Percentiles rank a stretch among this genome's conserved stretches.
phyloP scores from a whole-genome alignment of 2,113 vertebrate species.

The Oxyruncus cristatus region DNA sequence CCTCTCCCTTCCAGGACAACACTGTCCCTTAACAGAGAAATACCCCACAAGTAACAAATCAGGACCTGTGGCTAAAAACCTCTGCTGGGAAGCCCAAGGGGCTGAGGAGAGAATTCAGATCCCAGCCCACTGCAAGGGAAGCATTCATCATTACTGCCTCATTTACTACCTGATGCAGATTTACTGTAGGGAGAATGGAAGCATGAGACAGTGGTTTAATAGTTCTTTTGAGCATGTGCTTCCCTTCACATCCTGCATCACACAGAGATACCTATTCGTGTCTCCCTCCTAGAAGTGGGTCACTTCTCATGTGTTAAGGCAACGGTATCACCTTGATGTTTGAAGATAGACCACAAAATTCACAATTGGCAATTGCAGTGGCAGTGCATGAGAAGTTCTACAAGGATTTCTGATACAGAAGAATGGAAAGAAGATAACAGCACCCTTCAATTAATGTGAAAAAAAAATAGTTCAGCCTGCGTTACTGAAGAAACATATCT shows the following conservation, averaged over 20 bases:
- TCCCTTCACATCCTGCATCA: background rate
- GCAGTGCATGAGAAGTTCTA: background rate
- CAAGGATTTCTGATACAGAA: background rate
- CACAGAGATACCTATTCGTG: rapidly evolving
- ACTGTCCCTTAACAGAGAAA: background rate
- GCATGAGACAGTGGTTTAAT: background rate
- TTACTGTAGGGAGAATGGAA: background rate
- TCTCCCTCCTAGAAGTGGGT: background rate
- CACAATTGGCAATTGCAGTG: background rate
- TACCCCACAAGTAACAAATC: background rate
- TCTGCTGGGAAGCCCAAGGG: background rate
- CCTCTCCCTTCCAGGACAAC: background rate
- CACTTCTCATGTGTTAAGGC: background rate
- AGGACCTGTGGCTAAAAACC: background rate
- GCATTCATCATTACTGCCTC: background rate
- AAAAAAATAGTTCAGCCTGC: background rate
- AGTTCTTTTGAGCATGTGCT: background rate
- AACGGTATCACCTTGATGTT: background rate
- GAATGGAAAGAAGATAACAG: background rate
- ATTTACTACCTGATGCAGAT: background rate
- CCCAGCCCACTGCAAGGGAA: background rate
- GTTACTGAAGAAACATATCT: background rate
- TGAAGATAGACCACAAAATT: background rate
- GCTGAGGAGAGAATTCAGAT: background rate
- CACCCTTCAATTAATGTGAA: background rate